phyloP scores from a whole-genome alignment of 2,797 vertebrate species.

The Vultur gryphus region DNA sequence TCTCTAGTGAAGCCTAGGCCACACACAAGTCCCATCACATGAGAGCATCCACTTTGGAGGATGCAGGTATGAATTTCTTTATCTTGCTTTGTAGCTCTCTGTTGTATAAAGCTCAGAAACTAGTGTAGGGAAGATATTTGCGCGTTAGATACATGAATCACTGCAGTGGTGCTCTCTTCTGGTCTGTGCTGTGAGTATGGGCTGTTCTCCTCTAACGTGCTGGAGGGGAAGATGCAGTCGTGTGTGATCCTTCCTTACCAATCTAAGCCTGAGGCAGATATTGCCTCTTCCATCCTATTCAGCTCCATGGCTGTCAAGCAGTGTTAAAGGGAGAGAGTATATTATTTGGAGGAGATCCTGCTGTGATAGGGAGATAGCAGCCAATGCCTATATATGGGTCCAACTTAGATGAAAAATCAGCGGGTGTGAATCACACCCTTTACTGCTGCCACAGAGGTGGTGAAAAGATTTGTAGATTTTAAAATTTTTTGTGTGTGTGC shows the following conservation, averaged over 20 bases:
- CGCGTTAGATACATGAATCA: accelerated
- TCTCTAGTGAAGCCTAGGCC: not conserved
- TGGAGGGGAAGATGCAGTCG: not conserved
- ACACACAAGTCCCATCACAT: not conserved
- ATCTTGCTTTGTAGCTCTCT: not conserved
- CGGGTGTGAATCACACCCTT: not conserved
- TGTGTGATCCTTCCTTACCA: not conserved
- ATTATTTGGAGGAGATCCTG: not conserved
- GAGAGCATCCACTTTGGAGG: not conserved
- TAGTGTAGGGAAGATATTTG: not conserved
- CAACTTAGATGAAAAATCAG: not conserved
- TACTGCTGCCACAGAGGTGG: not conserved
- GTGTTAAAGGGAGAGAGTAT: not conserved
- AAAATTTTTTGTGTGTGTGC: too few relatives aligned
- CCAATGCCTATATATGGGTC: not conserved
- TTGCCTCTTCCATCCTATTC: not conserved
- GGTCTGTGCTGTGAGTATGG: not conserved
- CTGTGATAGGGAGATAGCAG: not conserved
- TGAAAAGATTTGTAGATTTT: not conserved
- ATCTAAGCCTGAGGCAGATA: not conserved
- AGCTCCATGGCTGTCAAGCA: not conserved
- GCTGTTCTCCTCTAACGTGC: accelerated
- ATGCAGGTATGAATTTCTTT: too few relatives aligned
- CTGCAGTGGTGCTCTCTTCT: not conserved
- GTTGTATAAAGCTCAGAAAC: not conserved